Evolutionary conservation across 2,888 invertebrate species (phyloP).

Genomic region (Drosophila sordidapex): DNA sequence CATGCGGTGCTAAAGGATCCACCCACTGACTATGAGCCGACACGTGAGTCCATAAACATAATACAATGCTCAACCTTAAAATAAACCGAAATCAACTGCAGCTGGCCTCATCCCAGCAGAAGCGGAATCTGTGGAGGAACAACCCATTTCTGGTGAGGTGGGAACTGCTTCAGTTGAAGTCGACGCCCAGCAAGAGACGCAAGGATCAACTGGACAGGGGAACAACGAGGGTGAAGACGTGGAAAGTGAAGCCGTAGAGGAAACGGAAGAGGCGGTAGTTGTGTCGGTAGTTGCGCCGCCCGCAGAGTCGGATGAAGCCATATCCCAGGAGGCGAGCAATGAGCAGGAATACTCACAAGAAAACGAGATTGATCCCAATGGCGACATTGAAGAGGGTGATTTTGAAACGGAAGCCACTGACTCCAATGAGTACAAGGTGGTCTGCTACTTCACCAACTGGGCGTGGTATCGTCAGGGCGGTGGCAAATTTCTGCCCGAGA

Average conservation of each 20-base stretch:
- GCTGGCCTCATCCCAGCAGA: slow-evolving; percentile 63
- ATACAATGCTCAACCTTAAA: not conserved
- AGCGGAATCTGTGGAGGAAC: slow-evolving; percentile 69
- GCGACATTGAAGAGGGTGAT: slow-evolving; percentile 74
- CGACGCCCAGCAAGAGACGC: slow-evolving; percentile 53
- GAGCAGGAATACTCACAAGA: slow-evolving; percentile 37
- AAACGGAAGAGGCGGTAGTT: slow-evolving; percentile 31
- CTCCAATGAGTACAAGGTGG: slow-evolving; percentile 88
- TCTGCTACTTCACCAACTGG: slow-evolving; percentile 97
- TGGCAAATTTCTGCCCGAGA: slow-evolving; percentile 92
- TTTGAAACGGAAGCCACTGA: slow-evolving; percentile 51
- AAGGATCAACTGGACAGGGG: slow-evolving; percentile 22
- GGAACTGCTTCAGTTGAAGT: slow-evolving; percentile 64
- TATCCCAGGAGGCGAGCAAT: slow-evolving; percentile 33
- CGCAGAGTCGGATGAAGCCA: slow-evolving; percentile 10
- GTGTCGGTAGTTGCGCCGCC: slow-evolving; percentile 16
- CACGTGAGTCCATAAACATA: slow-evolving; percentile 64
- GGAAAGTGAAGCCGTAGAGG: slow-evolving; percentile 33
- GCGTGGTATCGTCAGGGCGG: slow-evolving; percentile 95
- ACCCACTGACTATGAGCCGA: slow-evolving; percentile 73
- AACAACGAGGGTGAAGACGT: slow-evolving; percentile 33
- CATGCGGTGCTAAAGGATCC: slow-evolving; percentile 88
- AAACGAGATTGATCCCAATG: slow-evolving; percentile 71
- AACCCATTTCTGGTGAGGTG: slow-evolving; percentile 59
- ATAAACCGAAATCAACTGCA: slow-evolving; percentile 16